Percentiles rank a stretch among this genome's conserved stretches.
phyloP scores from a whole-genome alignment of 2,113 vertebrate species.

The Gymnogyps californianus region DNA sequence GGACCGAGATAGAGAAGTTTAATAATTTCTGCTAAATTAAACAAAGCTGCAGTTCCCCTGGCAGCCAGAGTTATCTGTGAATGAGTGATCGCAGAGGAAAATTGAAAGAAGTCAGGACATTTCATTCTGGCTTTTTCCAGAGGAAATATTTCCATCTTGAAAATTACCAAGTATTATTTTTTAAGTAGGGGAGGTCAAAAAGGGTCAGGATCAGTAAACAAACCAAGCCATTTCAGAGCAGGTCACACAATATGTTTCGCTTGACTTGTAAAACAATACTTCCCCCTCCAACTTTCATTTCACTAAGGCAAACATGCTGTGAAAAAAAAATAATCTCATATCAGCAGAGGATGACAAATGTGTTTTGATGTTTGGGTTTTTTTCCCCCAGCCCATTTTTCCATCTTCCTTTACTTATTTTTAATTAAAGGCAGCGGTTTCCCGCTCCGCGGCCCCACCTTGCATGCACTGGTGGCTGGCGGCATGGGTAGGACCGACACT shows the following conservation, averaged over 20 bases:
- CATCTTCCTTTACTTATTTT: not conserved
- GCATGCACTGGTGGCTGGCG: not conserved
- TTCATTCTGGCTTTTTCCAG: not conserved
- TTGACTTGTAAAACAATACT: not conserved
- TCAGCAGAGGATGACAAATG: not conserved
- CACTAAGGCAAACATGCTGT: not conserved
- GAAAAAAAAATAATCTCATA: not conserved
- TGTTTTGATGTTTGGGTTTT: not conserved
- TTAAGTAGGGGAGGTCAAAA: not conserved
- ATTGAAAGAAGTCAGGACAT: not conserved
- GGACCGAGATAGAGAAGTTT: not conserved
- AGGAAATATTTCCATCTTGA: not conserved
- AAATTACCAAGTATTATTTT: not conserved
- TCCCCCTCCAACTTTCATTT: not conserved
- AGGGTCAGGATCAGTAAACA: not conserved
- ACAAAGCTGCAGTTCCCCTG: not conserved
- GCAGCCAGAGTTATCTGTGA: not conserved
- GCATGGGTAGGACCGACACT: fast-evolving
- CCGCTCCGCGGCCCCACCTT: not conserved
- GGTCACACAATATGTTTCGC: not conserved
- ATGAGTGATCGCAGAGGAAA: not conserved
- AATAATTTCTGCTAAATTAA: not conserved
- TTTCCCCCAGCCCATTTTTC: not conserved
- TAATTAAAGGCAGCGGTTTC: not conserved
- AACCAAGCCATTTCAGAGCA: not conserved